phyloP scores from a whole-genome alignment of 2,888 invertebrate genomes.

The Eurois occulta region DNA sequence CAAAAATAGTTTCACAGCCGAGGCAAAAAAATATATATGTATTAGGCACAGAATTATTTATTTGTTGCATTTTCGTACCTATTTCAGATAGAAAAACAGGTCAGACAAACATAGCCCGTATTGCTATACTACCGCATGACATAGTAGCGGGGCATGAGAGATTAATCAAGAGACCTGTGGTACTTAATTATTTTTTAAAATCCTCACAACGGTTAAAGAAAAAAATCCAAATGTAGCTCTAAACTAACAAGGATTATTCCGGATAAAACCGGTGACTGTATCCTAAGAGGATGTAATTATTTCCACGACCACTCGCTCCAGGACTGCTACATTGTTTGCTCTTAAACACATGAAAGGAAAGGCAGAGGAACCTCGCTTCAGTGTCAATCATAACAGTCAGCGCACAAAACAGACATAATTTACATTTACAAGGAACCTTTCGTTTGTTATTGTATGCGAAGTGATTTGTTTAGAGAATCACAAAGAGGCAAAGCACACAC shows the following conservation, averaged over 20 bases:
- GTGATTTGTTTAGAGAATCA: constrained; percentile 38
- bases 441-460: constrained; percentile 30
- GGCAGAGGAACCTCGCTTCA: constrained; percentile 20
- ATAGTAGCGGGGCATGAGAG: neutral
- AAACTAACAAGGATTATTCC: constrained; percentile 26
- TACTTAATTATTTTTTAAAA: constrained; percentile 12
- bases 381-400: constrained; percentile 52
- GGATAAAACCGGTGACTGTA: constrained; percentile 21
- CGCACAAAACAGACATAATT: constrained; percentile 30
- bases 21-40: neutral
- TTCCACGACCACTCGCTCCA: constrained; percentile 26
- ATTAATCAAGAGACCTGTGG: neutral
- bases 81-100: neutral
- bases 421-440: constrained; percentile 41
- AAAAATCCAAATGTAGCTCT: neutral
- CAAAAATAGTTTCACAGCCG: too few species aligned
- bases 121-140: neutral
- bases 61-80: neutral
- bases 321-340: constrained; percentile 36
- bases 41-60: neutral
- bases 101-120: neutral
- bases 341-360: constrained; percentile 42
- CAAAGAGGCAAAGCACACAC: neutral
- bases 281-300: constrained; percentile 35
- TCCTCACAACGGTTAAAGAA: neutral